Percentiles rank a stretch among this genome's conserved stretches.
These are phyloP conservation scores for Ctenopoma multispine DNA, from an alignment of 2,797 vertebrate species.

Conservation along the genomic window DNA sequence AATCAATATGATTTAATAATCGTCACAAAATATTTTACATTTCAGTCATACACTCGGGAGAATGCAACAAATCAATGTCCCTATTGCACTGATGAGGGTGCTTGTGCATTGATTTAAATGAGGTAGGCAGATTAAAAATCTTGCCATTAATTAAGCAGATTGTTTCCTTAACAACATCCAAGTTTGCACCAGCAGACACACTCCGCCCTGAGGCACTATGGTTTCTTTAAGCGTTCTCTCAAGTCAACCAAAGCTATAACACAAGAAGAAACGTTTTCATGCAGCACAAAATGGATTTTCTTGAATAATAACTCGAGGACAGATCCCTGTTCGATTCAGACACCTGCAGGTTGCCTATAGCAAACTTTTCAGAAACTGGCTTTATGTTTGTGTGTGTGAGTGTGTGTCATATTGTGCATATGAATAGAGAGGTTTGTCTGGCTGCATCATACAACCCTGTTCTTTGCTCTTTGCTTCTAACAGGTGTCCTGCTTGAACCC, in stretches of 20 bases:
- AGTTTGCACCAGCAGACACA: conserved; percentile 2
- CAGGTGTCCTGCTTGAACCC: background rate
- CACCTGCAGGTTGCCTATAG: background rate
- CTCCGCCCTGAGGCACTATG: conserved; percentile 4
- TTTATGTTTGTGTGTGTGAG: conserved; percentile 18
- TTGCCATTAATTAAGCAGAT: conserved; percentile 75
- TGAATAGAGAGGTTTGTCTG: conserved; percentile 42
- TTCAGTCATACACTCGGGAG: conserved; percentile 25
- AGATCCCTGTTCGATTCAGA: background rate
- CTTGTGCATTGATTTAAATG: conserved; percentile 70
- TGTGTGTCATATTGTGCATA: conserved; percentile 7
- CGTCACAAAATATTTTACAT: conserved; percentile 29
- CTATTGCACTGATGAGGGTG: conserved; percentile 53
- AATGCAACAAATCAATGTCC: conserved; percentile 68
- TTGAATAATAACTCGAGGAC: conserved; percentile 8
- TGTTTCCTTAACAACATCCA: too few relatives aligned
- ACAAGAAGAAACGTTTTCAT: background rate
- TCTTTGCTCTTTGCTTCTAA: background rate
- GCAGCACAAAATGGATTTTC: background rate
- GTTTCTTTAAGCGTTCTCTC: background rate
- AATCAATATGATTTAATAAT: conserved; percentile 60
- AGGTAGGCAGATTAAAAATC: conserved; percentile 64
- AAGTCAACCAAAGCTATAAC: background rate
- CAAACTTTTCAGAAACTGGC: background rate
- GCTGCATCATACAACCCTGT: conserved; percentile 31